Evolutionary conservation across 1,140 invertebrate species (phyloP), one percentile per base, ranked within the genome.

Genomic region (Drosophila sulfurigaster): DNA sequence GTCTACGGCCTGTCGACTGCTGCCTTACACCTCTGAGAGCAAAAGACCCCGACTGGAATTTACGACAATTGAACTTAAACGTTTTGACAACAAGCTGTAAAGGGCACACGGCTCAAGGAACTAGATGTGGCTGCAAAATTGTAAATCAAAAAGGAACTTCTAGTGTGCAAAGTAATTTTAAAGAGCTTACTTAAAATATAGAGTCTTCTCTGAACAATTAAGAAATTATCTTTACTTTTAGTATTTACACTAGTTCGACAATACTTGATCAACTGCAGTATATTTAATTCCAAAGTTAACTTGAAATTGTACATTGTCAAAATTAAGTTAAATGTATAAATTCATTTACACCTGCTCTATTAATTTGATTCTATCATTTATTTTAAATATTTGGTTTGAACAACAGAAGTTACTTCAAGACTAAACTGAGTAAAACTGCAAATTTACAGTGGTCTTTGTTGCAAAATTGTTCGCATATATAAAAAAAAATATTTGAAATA

Each of bases 21-120:
- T 62, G 79, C 49, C 58, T 67, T 65, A 45, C 68, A 77, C 25
- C 63, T 83, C 68, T 58, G 56, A 46, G 51, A 75, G 60, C 8
- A 11, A 32, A 1, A 48, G 10, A 60, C 4, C 20, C 16, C 72
- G 56, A 74, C 54, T 65, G 64, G 81, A 78, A 73, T 83, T 80
- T 88, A 80, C 65, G 74, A 73, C 83, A 83, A 78, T 83, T 88
- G 80, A 75, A 82, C 63, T 83, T 88, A 88, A 88, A 88, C 70
- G 83, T 49, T 79, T 69, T 45, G 41, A 32, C 54, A 46, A 46
- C 35, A 65, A 10, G 16, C n/a, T 28, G 16, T 8, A 8, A 64
- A 54, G 41, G 41, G 41, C 41, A 43, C 11, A 43, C n/a, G 41
- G 11, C 41, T 5, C n/a, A 13, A 43, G n/a, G 41, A 43, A 13